phyloP scores from a whole-genome alignment of 2,113 vertebrate species.

The Candoia aspera region DNA sequence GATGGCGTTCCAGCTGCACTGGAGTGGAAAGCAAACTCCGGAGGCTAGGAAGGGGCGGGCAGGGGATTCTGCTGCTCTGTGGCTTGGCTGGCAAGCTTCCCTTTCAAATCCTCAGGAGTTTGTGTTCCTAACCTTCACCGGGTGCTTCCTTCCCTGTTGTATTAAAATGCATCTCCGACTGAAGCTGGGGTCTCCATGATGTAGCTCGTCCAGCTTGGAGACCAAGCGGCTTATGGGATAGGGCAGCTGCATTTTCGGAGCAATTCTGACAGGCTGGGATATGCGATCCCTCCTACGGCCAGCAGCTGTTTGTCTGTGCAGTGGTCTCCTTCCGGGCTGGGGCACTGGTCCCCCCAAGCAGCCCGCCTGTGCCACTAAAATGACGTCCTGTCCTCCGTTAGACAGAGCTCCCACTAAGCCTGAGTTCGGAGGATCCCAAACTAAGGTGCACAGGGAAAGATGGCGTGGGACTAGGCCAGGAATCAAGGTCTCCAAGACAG shows the following conservation, averaged over 20 bases:
- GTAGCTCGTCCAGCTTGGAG: background rate
- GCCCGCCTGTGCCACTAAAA: background rate
- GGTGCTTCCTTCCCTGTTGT: background rate
- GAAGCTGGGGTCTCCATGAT: background rate
- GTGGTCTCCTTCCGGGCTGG: background rate
- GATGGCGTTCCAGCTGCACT: background rate
- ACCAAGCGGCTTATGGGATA: background rate
- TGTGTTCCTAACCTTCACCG: background rate
- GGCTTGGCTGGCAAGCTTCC: background rate
- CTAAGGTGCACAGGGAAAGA: background rate
- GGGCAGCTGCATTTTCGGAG: background rate
- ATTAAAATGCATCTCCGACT: too few species aligned
- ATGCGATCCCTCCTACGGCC: background rate
- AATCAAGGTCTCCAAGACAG: background rate
- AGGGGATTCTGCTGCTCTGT: background rate
- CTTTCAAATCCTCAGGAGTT: too few species aligned
- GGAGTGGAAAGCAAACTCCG: slow-evolving; percentile 18
- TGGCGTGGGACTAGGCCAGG: background rate
- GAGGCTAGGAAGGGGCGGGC: background rate
- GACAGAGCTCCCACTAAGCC: background rate
- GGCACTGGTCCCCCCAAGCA: too few species aligned
- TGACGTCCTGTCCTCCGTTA: too few species aligned
- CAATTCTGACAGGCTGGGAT: background rate
- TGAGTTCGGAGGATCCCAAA: background rate
- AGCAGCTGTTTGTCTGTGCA: background rate